A percentile compares a stretch with the other conserved stretches of the same genome.
Conservation (phyloP, 2,888 invertebrate genomes). For the Onchidella celtica region DNA sequence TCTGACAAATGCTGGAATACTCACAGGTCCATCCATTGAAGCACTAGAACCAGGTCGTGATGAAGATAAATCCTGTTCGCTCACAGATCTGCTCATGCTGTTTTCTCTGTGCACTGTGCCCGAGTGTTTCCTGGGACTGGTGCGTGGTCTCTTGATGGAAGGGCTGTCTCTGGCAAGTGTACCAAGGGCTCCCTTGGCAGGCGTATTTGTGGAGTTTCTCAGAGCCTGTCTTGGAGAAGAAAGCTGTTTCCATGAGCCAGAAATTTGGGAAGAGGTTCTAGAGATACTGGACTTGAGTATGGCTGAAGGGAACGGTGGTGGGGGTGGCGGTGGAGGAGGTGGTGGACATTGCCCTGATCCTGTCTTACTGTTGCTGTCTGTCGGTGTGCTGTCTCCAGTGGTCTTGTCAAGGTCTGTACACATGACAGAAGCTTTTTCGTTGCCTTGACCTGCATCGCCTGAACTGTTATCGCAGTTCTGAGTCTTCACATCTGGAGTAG, state of each 20-base stretch:
- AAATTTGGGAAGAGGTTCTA: neutral
- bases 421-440: too few species aligned
- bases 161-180: neutral
- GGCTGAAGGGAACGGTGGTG: slow-evolving; percentile 56
- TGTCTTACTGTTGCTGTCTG: too few species aligned
- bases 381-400: too few species aligned
- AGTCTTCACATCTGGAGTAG: neutral
- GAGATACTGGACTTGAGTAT: neutral
- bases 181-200: neutral
- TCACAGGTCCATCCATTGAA: slow-evolving; percentile 23
- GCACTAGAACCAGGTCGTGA: neutral
- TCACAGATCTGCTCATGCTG: neutral
- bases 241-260: neutral
- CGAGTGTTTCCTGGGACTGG: neutral
- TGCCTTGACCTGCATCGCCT: too few species aligned
- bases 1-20: neutral
- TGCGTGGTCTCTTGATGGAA: neutral
- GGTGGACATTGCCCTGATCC: neutral
- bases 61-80: slow-evolving; percentile 16
- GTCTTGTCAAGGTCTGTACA: too few species aligned
- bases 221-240: neutral
- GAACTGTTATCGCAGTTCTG: too few species aligned
- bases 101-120: neutral
- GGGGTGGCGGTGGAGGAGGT: slow-evolving; percentile 60
- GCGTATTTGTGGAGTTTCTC: neutral